phyloP scores from a whole-genome alignment of 2,113 vertebrate species.

The Polypterus senegalus region DNA sequence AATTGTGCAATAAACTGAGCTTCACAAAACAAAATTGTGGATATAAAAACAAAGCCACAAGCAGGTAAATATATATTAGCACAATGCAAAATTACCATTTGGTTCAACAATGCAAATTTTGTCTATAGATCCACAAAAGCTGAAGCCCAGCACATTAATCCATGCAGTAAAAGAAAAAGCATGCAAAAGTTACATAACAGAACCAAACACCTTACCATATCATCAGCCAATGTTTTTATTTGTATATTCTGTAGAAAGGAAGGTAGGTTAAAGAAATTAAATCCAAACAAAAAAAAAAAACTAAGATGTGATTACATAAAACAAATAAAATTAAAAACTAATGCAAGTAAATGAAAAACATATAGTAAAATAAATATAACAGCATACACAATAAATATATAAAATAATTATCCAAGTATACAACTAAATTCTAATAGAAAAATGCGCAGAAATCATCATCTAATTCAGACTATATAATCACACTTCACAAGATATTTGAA shows the following conservation, averaged over 20 bases:
- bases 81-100: background rate
- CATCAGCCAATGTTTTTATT: slow-evolving; percentile 99
- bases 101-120: background rate
- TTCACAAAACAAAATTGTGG: too few species aligned
- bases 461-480: too few species aligned
- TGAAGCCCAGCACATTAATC: background rate
- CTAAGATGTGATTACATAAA: slow-evolving; percentile 1
- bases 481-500: too few species aligned
- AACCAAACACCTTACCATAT: slow-evolving; percentile 85
- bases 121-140: background rate
- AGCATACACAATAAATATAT: too few species aligned
- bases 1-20: slow-evolving; percentile 14
- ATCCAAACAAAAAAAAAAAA: slow-evolving; percentile 43
- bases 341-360: too few species aligned
- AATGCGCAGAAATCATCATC: too few species aligned
- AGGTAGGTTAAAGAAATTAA: slow-evolving; percentile 56
- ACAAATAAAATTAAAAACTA: too few species aligned
- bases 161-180: slow-evolving; percentile 34
- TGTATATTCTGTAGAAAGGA: slow-evolving; percentile 95
- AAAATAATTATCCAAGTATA: too few species aligned
- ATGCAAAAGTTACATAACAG: slow-evolving; percentile 43
- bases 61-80: background rate
- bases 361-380: too few species aligned
- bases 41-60: too few species aligned
- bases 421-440: too few species aligned